Percentiles rank a stretch among this genome's conserved stretches.
These are phyloP conservation scores for Zeugodacus cucurbitae DNA, from an alignment of 1,140 invertebrate species.

Conservation along the genomic window DNA sequence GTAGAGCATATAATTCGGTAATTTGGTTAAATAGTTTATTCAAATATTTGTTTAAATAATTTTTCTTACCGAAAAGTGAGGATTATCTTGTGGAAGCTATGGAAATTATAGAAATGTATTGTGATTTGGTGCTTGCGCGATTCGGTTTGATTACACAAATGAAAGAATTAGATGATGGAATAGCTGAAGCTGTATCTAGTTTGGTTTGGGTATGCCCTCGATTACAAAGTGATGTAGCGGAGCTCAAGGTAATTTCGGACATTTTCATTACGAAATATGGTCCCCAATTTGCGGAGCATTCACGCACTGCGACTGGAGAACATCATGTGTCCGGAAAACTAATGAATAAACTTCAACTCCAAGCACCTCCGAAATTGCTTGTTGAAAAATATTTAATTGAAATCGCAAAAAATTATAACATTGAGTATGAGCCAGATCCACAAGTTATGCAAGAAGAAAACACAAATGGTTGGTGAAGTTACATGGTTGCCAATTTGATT, in stretches of 20 bases:
- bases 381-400: slow-evolving; percentile 97
- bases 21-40: background rate
- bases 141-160: slow-evolving; percentile 98
- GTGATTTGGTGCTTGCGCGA: slow-evolving; percentile 95
- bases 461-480: slow-evolving; percentile 53
- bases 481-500: background rate
- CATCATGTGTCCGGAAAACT: slow-evolving; percentile 88
- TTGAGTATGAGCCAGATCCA: slow-evolving; percentile 93
- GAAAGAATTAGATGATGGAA: slow-evolving; percentile 95
- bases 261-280: slow-evolving; percentile 94
- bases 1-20: slow-evolving; percentile 96
- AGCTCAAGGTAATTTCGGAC: slow-evolving; percentile 83
- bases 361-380: slow-evolving; percentile 94
- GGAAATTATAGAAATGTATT: slow-evolving; percentile 99
- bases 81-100: slow-evolving; percentile 99
- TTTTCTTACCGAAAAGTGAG: slow-evolving; percentile 73
- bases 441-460: slow-evolving; percentile 88
- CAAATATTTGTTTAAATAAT: background rate
- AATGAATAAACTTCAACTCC: slow-evolving; percentile 95
- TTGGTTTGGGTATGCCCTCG: slow-evolving; percentile 97
- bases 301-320: slow-evolving; percentile 82
- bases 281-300: slow-evolving; percentile 89
- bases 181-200: slow-evolving; percentile 95
- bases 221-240: slow-evolving; percentile 82
- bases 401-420: slow-evolving; percentile 95